Base-by-base conservation (phyloP, 2,888 invertebrate genomes). In the Choristoneura rosaceana region DNA sequence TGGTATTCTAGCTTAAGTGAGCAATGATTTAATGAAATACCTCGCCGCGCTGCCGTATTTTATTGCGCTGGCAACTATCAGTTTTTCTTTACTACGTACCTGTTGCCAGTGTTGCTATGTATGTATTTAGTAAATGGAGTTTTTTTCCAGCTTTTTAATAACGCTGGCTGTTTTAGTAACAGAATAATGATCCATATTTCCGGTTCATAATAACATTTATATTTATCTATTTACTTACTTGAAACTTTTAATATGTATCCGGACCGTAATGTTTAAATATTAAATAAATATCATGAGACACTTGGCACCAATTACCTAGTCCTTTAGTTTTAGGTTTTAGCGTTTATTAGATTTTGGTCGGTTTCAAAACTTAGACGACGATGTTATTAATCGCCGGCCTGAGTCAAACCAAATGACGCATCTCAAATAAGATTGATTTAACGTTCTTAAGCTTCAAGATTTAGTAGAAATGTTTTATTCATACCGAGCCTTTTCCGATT, bases 11-110 rank as follows among this genome's bases (percentile, higher is more conserved):
- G 77, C 75, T 78, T 78, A 82, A 80, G 79, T 81, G 79, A 82
- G 81, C 79, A 83, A 77, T 80, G 81, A 83, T 84, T 78, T 84
- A 84, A 84, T 84, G 80, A 83, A 86, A 84, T 82, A 82, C 76
- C 78, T 78, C 63, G 52, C 71, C 70, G 73, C 80, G 55, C 58
- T 33, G 59, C 61, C 69, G 41, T 69, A 70, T 77, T 76, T 74
- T 71, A 70, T 74, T 71, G 62, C 33, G 65, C 25, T 41, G 65
- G 7, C 34, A 50, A 71, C 71, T 71, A 66, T 65, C 58, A 15
- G 59, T 8, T 52, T 52, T 50, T 5, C n/a, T 17, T 45, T 61
- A 52, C 41, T 65, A 38, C 5, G 38, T 38, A 41, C 38, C 45
- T 47, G 12, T 55, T 41, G 34, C 5, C n/a, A 15, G 5, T 43